Conservation (phyloP, 2,888 invertebrate genomes). For the Asteroscopus sphinx region DNA sequence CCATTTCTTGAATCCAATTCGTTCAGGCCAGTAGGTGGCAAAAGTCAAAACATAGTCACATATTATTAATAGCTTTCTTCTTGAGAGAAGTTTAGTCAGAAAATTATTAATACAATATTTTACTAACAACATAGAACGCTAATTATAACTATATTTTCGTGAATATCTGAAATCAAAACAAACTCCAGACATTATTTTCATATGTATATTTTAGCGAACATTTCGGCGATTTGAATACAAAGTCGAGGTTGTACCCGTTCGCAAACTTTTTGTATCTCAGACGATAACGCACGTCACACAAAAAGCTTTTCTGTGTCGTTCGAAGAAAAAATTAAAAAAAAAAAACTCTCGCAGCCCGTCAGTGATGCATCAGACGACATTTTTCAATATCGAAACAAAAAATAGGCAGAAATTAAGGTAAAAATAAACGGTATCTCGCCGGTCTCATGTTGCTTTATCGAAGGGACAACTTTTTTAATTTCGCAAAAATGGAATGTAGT, state of each 20-base stretch:
- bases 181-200: constrained; percentile 31
- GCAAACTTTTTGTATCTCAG: constrained; percentile 72
- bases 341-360: constrained; percentile 66
- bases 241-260: constrained; percentile 64
- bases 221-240: constrained; percentile 78
- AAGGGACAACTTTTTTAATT: constrained; percentile 27
- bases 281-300: constrained; percentile 84
- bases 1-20: too few relatives aligned
- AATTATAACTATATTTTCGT: constrained; percentile 18
- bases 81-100: constrained; percentile 7
- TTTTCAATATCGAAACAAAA: constrained; percentile 80
- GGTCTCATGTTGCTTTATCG: constrained; percentile 53
- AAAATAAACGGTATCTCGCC: constrained; percentile 61
- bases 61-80: constrained; percentile 15
- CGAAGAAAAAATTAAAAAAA: constrained; percentile 71
- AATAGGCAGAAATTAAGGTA: constrained; percentile 64
- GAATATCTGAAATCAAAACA: constrained; percentile 46
- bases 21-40: constrained; percentile 21
- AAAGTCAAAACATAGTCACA: constrained; percentile 26
- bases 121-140: constrained; percentile 11
- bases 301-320: constrained; percentile 89
- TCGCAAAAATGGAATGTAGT: constrained; percentile 7
- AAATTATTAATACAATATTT: constrained; percentile 14
- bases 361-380: constrained; percentile 82
- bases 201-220: constrained; percentile 44